A percentile compares a stretch with the other conserved stretches of the same genome.
Conservation (phyloP, 1,140 invertebrate species). For the Pseudobourletiella spinata region DNA sequence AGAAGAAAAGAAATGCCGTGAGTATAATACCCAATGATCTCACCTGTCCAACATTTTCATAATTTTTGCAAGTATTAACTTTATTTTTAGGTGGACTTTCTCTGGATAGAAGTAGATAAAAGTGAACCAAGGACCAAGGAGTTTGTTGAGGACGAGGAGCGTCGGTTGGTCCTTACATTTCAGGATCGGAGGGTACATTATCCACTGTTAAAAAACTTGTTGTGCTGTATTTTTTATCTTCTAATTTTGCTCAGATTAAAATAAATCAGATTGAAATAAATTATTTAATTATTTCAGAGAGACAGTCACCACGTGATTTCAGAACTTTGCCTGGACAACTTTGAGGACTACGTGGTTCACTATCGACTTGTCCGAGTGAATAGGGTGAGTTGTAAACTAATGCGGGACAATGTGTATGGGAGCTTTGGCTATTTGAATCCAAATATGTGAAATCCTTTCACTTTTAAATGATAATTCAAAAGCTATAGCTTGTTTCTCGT, state of each 20-base stretch:
- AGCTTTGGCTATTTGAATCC: too few relatives aligned
- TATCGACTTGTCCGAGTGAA: conserved; percentile 16
- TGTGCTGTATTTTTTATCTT: neutral
- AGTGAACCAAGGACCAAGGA: too few relatives aligned
- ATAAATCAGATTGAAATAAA: too few relatives aligned
- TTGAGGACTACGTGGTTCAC: conserved; percentile 16
- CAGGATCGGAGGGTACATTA: neutral
- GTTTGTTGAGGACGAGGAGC: neutral
- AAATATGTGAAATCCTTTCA: too few relatives aligned
- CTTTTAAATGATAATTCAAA: too few relatives aligned
- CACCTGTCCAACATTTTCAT: neutral
- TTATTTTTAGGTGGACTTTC: conserved; percentile 1
- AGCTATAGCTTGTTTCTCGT: too few relatives aligned
- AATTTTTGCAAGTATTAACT: neutral
- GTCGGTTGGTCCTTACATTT: neutral
- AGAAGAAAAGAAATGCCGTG: conserved; percentile 30
- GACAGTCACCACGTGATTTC: too few relatives aligned
- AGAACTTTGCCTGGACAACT: too few relatives aligned
- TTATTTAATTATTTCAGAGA: too few relatives aligned
- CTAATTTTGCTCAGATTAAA: too few relatives aligned
- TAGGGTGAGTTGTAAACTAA: too few relatives aligned
- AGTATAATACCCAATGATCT: neutral
- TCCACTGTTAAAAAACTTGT: neutral
- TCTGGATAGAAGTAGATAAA: neutral
- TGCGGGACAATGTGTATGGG: too few relatives aligned